Evolutionary conservation across 2,888 invertebrate species (phyloP).

Genomic region (Drosophila villosipedis): DNA sequence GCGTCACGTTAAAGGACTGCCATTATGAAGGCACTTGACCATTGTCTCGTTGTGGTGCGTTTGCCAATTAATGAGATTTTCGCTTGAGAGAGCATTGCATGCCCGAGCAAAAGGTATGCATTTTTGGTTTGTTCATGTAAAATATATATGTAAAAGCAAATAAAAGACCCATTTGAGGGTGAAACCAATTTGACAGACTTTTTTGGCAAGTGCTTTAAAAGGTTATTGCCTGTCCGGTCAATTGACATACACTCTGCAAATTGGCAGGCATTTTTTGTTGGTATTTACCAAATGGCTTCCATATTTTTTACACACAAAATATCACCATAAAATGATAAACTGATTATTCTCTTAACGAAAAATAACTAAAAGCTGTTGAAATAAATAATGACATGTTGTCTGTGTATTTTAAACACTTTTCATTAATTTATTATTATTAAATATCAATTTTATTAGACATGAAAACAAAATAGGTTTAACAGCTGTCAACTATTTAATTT

Average conservation of each 20-base stretch:
- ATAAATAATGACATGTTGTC: not conserved
- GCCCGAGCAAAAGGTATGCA: not conserved
- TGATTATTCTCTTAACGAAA: not conserved
- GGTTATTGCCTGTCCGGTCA: not conserved
- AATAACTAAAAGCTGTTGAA: not conserved
- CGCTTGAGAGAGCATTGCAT: conserved; percentile 14
- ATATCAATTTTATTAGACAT: not conserved
- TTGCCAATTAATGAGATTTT: conserved; percentile 61
- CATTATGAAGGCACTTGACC: conserved; percentile 28
- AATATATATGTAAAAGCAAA: not conserved
- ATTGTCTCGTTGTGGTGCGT: conserved; percentile 44
- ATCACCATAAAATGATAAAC: not conserved
- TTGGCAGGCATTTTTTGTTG: not conserved
- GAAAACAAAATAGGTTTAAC: not conserved
- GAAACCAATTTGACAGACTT: not conserved
- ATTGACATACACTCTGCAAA: not conserved
- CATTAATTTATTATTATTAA: not conserved
- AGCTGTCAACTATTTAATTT: not conserved
- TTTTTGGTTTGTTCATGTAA: not conserved
- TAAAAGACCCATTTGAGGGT: not conserved
- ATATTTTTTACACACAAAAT: not conserved
- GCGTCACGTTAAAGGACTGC: conserved; percentile 32
- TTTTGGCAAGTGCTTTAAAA: not conserved
- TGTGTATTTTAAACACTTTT: not conserved
- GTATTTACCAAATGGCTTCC: not conserved